These are phyloP conservation scores for Pyxicephalus adspersus DNA, from an alignment of 2,113 vertebrate genomes.

Conservation along the genomic window DNA sequence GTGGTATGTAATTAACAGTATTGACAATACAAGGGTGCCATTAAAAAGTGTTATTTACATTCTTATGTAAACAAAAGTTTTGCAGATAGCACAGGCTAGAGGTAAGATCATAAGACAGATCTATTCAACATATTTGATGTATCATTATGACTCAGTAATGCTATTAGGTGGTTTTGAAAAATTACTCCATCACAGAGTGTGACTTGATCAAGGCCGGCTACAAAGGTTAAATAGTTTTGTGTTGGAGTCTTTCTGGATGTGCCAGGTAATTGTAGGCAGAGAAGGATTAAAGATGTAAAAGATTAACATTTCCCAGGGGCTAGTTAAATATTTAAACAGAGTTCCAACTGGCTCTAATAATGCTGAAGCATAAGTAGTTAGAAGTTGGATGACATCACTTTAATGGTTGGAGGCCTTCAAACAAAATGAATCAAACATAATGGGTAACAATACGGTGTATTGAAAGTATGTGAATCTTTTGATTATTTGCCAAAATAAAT, in stretches of 20 bases:
- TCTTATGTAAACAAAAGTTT: not conserved
- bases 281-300: slow-evolving; percentile 46
- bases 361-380: slow-evolving; percentile 2
- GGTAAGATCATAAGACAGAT: not conserved
- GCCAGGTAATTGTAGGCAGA: slow-evolving; percentile 41
- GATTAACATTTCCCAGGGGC: slow-evolving; percentile 50
- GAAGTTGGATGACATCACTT: slow-evolving; percentile 14
- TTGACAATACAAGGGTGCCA: too few species aligned
- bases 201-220: slow-evolving; percentile 41
- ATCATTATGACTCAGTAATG: not conserved
- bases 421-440: not conserved
- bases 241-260: slow-evolving; percentile 9
- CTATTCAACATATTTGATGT: slow-evolving; percentile 1
- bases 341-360: slow-evolving; percentile 34
- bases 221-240: slow-evolving; percentile 15
- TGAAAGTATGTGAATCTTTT: not conserved
- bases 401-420: slow-evolving; percentile 17
- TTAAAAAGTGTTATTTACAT: not conserved
- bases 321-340: slow-evolving; percentile 45
- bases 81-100: not conserved
- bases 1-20: too few species aligned
- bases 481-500: too few species aligned
- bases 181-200: slow-evolving; percentile 36
- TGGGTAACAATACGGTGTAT: not conserved
- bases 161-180: slow-evolving; percentile 32